Percentiles rank a stretch among this genome's conserved stretches.
phyloP scores from a whole-genome alignment of 2,797 vertebrate species.

The Argentina silus region DNA sequence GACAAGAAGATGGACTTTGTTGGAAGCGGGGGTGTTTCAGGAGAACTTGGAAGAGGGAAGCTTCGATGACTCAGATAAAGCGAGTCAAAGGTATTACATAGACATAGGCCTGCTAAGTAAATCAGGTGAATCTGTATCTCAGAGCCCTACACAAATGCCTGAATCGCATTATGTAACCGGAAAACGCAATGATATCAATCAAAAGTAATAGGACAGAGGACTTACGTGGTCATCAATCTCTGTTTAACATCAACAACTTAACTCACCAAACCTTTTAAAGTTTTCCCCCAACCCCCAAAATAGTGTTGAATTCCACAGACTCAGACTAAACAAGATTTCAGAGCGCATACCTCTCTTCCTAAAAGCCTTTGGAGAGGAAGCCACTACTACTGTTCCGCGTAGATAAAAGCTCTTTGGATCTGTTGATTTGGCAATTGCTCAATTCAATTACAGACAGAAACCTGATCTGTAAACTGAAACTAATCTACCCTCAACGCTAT shows the following conservation, averaged over 20 bases:
- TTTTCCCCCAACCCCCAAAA: constrained; percentile 33
- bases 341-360: constrained; percentile 10
- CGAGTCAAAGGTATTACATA: constrained; percentile 41
- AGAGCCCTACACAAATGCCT: too few relatives aligned
- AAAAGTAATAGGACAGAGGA: neutral
- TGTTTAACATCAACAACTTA: constrained; percentile 25
- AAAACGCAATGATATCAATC: neutral
- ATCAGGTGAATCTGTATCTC: neutral
- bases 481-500: too few relatives aligned
- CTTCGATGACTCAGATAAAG: constrained; percentile 44
- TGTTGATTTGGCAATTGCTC: neutral
- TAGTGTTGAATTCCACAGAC: constrained; percentile 29
- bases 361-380: constrained; percentile 20
- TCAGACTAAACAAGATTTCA: constrained; percentile 51
- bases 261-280: constrained; percentile 27
- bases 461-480: too few relatives aligned
- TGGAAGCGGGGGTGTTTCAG: constrained; percentile 22
- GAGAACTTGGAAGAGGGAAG: constrained; percentile 29
- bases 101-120: constrained; percentile 13
- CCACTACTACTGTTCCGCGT: constrained; percentile 12
- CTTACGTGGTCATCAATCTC: constrained; percentile 15
- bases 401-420: neutral
- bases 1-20: constrained; percentile 30
- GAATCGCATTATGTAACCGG: neutral
- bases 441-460: neutral